phyloP scores from a whole-genome alignment of 2,797 vertebrate genomes.

The Podarcis lilfordi region DNA sequence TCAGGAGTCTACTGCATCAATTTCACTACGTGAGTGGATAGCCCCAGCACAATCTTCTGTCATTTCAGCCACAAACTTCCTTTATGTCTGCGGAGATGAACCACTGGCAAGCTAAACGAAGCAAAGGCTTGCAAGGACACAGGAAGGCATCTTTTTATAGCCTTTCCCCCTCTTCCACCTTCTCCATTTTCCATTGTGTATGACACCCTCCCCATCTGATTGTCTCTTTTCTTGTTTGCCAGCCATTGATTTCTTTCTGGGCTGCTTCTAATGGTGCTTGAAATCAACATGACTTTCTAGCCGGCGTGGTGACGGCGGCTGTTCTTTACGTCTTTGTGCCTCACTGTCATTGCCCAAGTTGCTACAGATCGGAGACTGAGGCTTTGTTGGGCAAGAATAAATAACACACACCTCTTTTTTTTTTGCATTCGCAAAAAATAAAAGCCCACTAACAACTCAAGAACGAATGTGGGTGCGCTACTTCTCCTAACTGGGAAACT shows the following conservation, averaged over 20 bases:
- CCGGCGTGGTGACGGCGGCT: slow-evolving; percentile 47
- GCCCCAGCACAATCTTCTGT: slow-evolving; percentile 56
- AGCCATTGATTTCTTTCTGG: slow-evolving; percentile 71
- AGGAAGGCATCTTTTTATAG: slow-evolving; percentile 66
- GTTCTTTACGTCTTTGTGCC: slow-evolving; percentile 62
- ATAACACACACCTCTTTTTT: neutral
- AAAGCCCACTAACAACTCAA: neutral
- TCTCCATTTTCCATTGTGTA: slow-evolving; percentile 35
- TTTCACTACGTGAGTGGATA: neutral
- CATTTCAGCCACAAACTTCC: slow-evolving; percentile 60
- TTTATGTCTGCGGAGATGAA: slow-evolving; percentile 63
- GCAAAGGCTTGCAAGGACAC: slow-evolving; percentile 63
- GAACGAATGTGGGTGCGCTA: no score
- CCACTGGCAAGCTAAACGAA: slow-evolving; percentile 63
- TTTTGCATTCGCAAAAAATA: neutral
- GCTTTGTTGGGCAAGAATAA: neutral
- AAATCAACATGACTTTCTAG: slow-evolving; percentile 72
- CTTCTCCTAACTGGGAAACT: neutral
- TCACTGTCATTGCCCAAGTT: slow-evolving; percentile 38
- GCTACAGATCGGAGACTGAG: slow-evolving; percentile 24
- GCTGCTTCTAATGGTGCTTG: slow-evolving; percentile 71
- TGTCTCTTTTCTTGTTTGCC: slow-evolving; percentile 67
- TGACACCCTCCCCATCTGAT: slow-evolving; percentile 60
- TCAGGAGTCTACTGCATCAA: neutral
- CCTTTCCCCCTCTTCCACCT: neutral